phyloP scores from a whole-genome alignment of 1,140 invertebrate species.

The Drosophila ohnishii region DNA sequence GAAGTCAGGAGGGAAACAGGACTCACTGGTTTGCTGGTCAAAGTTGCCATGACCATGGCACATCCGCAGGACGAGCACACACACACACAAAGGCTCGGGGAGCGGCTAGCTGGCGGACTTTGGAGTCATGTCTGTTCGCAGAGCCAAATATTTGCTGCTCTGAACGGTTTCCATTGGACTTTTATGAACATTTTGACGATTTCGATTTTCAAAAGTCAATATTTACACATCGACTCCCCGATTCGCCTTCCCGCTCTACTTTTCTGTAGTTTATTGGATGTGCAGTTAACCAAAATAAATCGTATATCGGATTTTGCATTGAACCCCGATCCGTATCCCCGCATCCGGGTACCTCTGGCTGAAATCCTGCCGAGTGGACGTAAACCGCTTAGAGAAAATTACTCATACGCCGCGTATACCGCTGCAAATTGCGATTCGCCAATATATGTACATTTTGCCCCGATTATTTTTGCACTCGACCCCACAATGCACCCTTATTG shows the following conservation, averaged over 20 bases:
- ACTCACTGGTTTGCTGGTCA: slow-evolving; percentile 26
- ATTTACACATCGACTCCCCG: slow-evolving; percentile 59
- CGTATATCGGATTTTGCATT: slow-evolving; percentile 67
- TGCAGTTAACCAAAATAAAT: slow-evolving; percentile 81
- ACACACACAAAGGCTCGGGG: slow-evolving; percentile 5
- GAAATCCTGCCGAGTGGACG: slow-evolving; percentile 15
- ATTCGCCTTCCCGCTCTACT: background rate
- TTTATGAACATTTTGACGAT: slow-evolving; percentile 80
- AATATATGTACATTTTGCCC: slow-evolving; percentile 6
- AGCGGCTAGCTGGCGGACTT: background rate
- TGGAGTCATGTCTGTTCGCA: slow-evolving; percentile 60
- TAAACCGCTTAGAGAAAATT: slow-evolving; percentile 76
- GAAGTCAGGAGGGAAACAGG: slow-evolving; percentile 2
- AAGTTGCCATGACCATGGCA: slow-evolving; percentile 48
- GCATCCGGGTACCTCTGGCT: background rate
- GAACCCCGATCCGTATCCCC: slow-evolving; percentile 11
- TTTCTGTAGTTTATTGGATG: slow-evolving; percentile 73
- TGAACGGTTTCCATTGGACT: slow-evolving; percentile 68
- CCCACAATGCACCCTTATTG: slow-evolving; percentile 40
- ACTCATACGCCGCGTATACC: slow-evolving; percentile 67
- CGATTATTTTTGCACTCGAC: slow-evolving; percentile 22
- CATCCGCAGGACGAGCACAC: slow-evolving; percentile 26
- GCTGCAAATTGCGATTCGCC: slow-evolving; percentile 40
- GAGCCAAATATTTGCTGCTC: slow-evolving; percentile 71
- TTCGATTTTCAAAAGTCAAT: slow-evolving; percentile 78